These are phyloP conservation scores for Salvelinus fontinalis DNA, from an alignment of 2,113 vertebrate species.

Conservation along the genomic window DNA sequence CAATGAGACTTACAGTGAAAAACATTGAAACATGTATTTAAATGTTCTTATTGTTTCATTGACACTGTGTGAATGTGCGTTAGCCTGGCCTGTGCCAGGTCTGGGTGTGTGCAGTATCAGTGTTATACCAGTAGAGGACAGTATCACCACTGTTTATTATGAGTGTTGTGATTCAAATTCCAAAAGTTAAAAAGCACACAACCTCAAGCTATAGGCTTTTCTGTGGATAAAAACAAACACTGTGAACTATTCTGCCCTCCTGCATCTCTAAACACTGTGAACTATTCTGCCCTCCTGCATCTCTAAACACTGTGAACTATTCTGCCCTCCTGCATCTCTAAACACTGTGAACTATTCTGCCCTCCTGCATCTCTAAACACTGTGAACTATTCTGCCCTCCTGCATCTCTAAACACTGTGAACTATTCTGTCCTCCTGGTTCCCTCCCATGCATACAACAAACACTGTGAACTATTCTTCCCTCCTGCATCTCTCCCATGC, in stretches of 20 bases:
- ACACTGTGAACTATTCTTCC: no score
- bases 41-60: no score
- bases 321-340: no score
- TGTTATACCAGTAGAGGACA: constrained; percentile 47
- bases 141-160: background rate
- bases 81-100: background rate
- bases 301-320: background rate
- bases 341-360: no score
- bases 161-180: background rate
- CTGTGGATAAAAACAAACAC: background rate
- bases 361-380: no score
- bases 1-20: background rate
- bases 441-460: no score
- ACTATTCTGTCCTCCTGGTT: no score
- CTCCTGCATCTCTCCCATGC: no score
- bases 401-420: no score
- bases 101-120: constrained; percentile 14
- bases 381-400: no score
- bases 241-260: no score
- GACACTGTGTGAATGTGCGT: background rate
- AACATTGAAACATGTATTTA: background rate
- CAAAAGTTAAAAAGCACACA: background rate
- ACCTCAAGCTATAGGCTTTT: background rate
- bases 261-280: no score
- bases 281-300: background rate